These are phyloP conservation scores for Dinothrombium tinctorium DNA, from an alignment of 1,140 invertebrate genomes.

Conservation along the genomic window DNA sequence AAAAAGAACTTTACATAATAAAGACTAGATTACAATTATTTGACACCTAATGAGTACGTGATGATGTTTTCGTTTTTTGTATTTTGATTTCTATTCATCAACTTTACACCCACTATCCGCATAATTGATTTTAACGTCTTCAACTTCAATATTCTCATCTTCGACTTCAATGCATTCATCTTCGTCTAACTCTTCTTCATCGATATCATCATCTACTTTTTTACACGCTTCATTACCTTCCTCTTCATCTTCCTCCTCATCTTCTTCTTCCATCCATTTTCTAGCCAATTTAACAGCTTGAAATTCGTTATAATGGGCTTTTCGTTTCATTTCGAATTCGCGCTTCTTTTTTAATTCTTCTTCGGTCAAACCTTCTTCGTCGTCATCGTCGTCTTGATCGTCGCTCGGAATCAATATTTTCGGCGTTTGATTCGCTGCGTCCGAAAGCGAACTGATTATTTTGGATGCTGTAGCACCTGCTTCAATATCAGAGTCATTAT, in stretches of 20 bases:
- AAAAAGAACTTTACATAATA: too few relatives aligned
- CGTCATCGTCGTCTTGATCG: conserved; percentile 29
- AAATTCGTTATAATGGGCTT: conserved; percentile 93
- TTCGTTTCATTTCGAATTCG: conserved; percentile 22
- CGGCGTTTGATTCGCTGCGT: conserved; percentile 15
- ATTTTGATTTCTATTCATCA: too few relatives aligned
- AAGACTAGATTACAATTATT: too few relatives aligned
- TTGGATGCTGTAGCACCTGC: neutral
- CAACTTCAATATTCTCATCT: too few relatives aligned
- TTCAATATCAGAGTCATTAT: conserved; percentile 34
- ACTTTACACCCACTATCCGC: too few relatives aligned
- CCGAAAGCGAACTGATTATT: neutral
- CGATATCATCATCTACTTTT: neutral
- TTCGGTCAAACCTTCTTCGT: conserved; percentile 11
- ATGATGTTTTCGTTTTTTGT: too few relatives aligned
- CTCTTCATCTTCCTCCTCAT: conserved; percentile 43
- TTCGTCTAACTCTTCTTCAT: neutral
- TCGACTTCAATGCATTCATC: neutral
- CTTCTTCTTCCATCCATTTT: conserved; percentile 66
- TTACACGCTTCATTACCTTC: conserved; percentile 21
- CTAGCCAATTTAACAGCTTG: conserved; percentile 69
- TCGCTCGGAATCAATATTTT: conserved; percentile 35
- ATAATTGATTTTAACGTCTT: too few relatives aligned
- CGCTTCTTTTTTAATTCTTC: conserved; percentile 13
- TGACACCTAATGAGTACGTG: too few relatives aligned